phyloP scores from a whole-genome alignment of 2,888 invertebrate genomes.

The Bhutanitis thaidina region DNA sequence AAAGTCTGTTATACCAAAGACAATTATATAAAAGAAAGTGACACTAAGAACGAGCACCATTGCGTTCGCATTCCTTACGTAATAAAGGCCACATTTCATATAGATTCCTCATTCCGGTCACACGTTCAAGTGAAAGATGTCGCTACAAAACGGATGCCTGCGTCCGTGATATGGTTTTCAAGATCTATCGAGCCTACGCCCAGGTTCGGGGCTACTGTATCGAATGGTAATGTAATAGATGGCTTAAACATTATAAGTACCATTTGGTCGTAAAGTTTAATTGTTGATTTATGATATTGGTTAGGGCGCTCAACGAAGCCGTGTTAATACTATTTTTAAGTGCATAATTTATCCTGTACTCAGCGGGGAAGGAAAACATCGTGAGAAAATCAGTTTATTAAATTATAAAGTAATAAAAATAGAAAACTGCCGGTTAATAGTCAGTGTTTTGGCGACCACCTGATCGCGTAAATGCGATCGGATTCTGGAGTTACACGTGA shows the following conservation, averaged over 20 bases:
- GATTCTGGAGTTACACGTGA: too few relatives aligned
- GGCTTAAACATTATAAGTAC: slow-evolving; percentile 4
- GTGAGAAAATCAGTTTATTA: too few relatives aligned
- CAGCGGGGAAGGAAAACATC: too few relatives aligned
- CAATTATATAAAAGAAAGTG: slow-evolving; percentile 65
- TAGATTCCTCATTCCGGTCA: slow-evolving; percentile 57
- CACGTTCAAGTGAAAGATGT: slow-evolving; percentile 69
- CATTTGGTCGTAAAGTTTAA: not conserved
- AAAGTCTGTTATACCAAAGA: slow-evolving; percentile 11
- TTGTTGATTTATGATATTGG: slow-evolving; percentile 7
- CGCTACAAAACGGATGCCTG: slow-evolving; percentile 64
- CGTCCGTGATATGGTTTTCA: slow-evolving; percentile 36
- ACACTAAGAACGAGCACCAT: slow-evolving; percentile 34
- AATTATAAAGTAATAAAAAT: too few relatives aligned
- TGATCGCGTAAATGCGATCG: too few relatives aligned
- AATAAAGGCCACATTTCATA: slow-evolving; percentile 60
- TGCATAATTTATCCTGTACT: too few relatives aligned
- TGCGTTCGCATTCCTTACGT: slow-evolving; percentile 67
- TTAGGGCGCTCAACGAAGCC: too few relatives aligned
- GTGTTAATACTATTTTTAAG: too few relatives aligned
- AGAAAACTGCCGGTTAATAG: too few relatives aligned
- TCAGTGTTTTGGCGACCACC: too few relatives aligned
- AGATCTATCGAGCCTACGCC: slow-evolving; percentile 19
- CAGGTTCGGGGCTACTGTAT: slow-evolving; percentile 9
- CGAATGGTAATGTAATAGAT: slow-evolving; percentile 20